These are phyloP conservation scores for Plectrocnemia conspersa DNA, from an alignment of 1,140 invertebrate genomes.

Conservation along the genomic window DNA sequence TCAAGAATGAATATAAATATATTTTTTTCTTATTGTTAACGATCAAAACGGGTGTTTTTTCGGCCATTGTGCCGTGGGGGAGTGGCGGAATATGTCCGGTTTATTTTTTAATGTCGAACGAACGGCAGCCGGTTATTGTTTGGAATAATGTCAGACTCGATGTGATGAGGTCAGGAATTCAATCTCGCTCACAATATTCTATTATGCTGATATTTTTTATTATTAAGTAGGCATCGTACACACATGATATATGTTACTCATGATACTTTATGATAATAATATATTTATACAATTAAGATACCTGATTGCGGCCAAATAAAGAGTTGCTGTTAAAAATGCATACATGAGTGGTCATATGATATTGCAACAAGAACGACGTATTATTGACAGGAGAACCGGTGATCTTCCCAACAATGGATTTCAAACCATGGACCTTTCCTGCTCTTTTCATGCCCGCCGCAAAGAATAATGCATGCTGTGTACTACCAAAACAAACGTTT, in stretches of 20 bases:
- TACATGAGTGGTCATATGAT: conserved; percentile 1
- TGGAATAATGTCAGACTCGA: background rate
- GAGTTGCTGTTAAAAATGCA: too few species aligned
- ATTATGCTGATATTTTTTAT: too few species aligned
- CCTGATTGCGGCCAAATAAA: too few species aligned
- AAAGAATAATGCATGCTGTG: background rate
- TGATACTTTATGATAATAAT: too few species aligned
- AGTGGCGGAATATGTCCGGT: conserved; percentile 19
- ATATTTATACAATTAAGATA: too few species aligned
- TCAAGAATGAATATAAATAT: conserved; percentile 11
- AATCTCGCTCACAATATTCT: too few species aligned
- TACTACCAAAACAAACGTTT: conserved; percentile 1
- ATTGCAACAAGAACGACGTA: background rate
- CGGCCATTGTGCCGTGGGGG: conserved; percentile 17
- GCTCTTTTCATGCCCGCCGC: conserved; percentile 6
- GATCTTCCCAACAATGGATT: background rate
- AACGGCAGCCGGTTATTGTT: conserved; percentile 12
- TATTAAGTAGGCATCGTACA: background rate
- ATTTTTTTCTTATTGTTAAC: conserved; percentile 18
- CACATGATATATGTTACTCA: background rate
- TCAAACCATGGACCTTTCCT: conserved; percentile 2
- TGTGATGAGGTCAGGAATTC: conserved; percentile 10
- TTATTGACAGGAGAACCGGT: background rate
- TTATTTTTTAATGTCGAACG: conserved; percentile 6
- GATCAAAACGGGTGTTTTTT: conserved; percentile 15